Base-by-base conservation (phyloP, 2,113 vertebrate genomes). In the Neolamprologus hecqui region DNA sequence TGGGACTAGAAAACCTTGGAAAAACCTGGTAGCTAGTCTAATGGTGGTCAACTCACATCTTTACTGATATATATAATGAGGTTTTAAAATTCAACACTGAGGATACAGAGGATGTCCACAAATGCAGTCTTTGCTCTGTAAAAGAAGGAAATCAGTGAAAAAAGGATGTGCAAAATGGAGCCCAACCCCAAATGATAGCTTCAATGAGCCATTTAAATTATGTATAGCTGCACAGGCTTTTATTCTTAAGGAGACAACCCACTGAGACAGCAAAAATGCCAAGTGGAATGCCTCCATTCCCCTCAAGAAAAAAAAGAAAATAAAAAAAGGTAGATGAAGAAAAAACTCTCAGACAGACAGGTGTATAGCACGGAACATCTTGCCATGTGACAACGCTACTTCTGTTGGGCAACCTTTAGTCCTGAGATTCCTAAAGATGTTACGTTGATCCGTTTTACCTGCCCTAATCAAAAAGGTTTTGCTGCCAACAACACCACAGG, bases 91-190 rank as follows among this genome's bases (percentile, higher is more conserved):
- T 13, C 31, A 37, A 37, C 60, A 37, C 10, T n/a, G 60, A 37
- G 17, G 33, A 65, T 0, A 63, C 9, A 65, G 31, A 35, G 31
- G 17, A n/a, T 0, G 4, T 37, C 60, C 10, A 0, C 10, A 1
- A 65, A n/a, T 12, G 17, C 6, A 0, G 0, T n/a, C 31, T 65
- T 35, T 65, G 60, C 60, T 37, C 31, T n/a, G 31, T 12, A 45
- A 75, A 75, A 49, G 70, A 5, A 75, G 6, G 9, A 49, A 75
- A 49, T 49, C 15, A 19, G 23, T 45, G 40, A 17, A 47, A 75
- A 15, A 45, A 17, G 23, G 6, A 47, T 75, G 40, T 75, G 40
- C 40, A 28, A 28, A 75, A 75, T 7, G 23, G 4, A 75, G 42
- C 9, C 42, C 42, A 77, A 12, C 42, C 40, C 4, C 42, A 75